phyloP scores from a whole-genome alignment of 2,113 vertebrate genomes.

The Barbus barbus region DNA sequence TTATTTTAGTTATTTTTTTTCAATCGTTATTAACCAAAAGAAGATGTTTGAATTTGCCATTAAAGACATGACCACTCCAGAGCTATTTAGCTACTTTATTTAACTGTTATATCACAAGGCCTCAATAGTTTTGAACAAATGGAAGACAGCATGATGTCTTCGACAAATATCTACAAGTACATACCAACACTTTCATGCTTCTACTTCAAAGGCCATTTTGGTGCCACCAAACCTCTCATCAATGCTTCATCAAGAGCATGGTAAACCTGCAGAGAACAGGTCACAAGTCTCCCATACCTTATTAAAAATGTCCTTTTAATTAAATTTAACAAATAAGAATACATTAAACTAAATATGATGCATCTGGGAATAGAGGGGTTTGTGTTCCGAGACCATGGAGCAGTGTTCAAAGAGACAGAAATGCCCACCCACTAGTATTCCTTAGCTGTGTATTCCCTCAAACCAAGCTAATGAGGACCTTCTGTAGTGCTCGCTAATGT shows the following conservation, averaged over 20 bases:
- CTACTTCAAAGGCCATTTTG: conserved; percentile 35
- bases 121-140: conserved; percentile 2
- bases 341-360: conserved; percentile 39
- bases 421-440: conserved; percentile 37
- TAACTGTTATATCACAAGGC: not conserved
- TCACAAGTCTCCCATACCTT: conserved; percentile 34
- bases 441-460: conserved; percentile 34
- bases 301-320: conserved; percentile 49
- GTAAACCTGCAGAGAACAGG: conserved; percentile 29
- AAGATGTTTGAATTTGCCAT: not conserved
- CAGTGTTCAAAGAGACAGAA: conserved; percentile 43
- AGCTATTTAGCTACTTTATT: not conserved
- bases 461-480: conserved; percentile 33
- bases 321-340: conserved; percentile 47
- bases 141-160: not conserved
- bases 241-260: conserved; percentile 43
- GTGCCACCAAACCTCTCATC: conserved; percentile 43
- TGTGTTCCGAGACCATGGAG: conserved; percentile 36
- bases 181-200: not conserved
- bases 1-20: too few species aligned
- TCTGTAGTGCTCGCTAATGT: conserved; percentile 15
- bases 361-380: conserved; percentile 33
- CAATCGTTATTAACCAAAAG: not conserved
- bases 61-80: not conserved
- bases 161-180: not conserved